phyloP scores from a whole-genome alignment of 2,888 invertebrate genomes.

The Rhogogaster chlorosoma region DNA sequence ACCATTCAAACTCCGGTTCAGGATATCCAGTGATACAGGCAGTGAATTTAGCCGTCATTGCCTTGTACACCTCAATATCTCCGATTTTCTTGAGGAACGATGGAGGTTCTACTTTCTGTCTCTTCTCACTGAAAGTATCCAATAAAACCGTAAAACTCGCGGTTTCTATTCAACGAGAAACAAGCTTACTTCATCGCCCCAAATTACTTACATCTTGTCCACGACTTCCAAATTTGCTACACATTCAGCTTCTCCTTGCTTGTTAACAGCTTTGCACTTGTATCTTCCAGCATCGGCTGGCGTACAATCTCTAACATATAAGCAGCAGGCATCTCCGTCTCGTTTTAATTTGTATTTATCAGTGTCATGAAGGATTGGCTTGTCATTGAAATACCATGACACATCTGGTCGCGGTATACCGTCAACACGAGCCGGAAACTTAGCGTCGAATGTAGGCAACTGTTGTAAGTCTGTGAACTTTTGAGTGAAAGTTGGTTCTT shows the following conservation, averaged over 20 bases:
- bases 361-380: slow-evolving; percentile 82
- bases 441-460: slow-evolving; percentile 89
- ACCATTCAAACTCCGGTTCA: slow-evolving; percentile 94
- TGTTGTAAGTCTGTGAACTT: slow-evolving; percentile 85
- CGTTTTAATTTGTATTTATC: slow-evolving; percentile 88
- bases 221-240: slow-evolving; percentile 88
- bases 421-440: slow-evolving; percentile 89
- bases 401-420: slow-evolving; percentile 93
- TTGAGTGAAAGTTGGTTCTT: slow-evolving; percentile 90
- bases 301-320: slow-evolving; percentile 86
- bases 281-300: slow-evolving; percentile 87
- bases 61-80: slow-evolving; percentile 91
- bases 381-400: slow-evolving; percentile 92
- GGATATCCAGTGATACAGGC: slow-evolving; percentile 93
- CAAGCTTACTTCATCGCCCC: background rate
- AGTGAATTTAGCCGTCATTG: slow-evolving; percentile 96
- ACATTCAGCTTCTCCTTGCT: slow-evolving; percentile 89
- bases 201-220: slow-evolving; percentile 85
- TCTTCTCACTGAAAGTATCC: slow-evolving; percentile 81
- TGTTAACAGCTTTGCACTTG: slow-evolving; percentile 88
- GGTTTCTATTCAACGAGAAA: background rate
- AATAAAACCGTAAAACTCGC: background rate
- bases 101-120: slow-evolving; percentile 90
- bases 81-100: slow-evolving; percentile 94
- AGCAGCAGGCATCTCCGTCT: slow-evolving; percentile 89